These are phyloP conservation scores for Athripsodes cinereus DNA, from an alignment of 2,888 invertebrate species.

Conservation along the genomic window DNA sequence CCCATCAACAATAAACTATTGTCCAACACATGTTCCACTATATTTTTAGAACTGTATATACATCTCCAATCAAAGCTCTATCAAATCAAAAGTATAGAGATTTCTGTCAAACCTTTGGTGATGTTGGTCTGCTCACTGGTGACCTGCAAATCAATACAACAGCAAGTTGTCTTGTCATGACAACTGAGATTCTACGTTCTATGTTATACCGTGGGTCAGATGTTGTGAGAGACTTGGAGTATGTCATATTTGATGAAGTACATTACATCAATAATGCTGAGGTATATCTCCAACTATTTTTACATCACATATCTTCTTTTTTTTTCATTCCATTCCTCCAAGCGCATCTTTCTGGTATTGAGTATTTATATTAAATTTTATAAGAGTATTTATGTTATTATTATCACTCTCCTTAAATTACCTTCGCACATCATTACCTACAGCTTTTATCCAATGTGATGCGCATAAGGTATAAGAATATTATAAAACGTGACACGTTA, in stretches of 20 bases:
- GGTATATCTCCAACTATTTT: conserved; percentile 46
- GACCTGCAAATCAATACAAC: conserved; percentile 93
- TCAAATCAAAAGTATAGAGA: conserved; percentile 99
- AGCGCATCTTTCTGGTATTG: too few species aligned
- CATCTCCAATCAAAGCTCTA: conserved; percentile 97
- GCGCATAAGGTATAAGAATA: too few species aligned
- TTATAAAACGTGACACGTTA: too few species aligned
- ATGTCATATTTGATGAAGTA: conserved; percentile 98
- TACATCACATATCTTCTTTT: too few species aligned
- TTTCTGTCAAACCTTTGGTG: conserved; percentile 86
- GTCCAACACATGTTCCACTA: too few species aligned
- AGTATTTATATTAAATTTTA: too few species aligned
- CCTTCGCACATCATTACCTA: too few species aligned
- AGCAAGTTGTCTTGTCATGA: conserved; percentile 96
- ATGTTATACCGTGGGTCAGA: conserved; percentile 96
- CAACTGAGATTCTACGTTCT: conserved; percentile 94
- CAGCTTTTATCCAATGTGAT: too few species aligned
- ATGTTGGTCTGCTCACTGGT: conserved; percentile 90
- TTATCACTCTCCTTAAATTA: too few species aligned
- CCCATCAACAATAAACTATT: too few species aligned
- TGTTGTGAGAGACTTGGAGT: conserved; percentile 92
- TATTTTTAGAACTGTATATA: conserved; percentile 79
- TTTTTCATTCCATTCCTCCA: too few species aligned
- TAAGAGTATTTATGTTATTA: too few species aligned
- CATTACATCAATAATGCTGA: conserved; percentile 98